Evolutionary conservation across 1,140 invertebrate species (phyloP), one percentile per base, ranked within the genome.

Genomic region (Oppia nitens): DNA sequence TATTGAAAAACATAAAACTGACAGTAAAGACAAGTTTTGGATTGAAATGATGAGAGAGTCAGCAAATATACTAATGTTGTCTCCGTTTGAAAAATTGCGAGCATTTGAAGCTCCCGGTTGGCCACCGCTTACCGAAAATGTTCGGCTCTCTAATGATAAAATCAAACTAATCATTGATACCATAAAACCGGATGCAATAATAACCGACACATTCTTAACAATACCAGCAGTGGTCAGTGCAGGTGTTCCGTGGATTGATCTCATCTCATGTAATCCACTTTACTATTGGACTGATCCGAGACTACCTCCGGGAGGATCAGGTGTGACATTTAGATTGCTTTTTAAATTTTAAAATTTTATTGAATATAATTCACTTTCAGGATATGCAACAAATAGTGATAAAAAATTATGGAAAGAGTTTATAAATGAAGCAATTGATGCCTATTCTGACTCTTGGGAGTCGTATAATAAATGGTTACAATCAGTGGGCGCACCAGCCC

Each of bases 251-350:
- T 54, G 53, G 53, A 54, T 54, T 54, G n/a, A 26, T 20, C 11
- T 21, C 6, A 21, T 54, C 4, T 21, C n/a, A 11, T 27, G 26
- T 54, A 54, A 54, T 54, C 53, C 4, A 45, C 21, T 54, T 6
- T 54, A 48, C 23, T 54, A 21, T 26, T 9, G 4, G 9, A n/a
- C 6, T 20, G 53, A 54, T 29, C 9, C 47, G 4, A 4, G 25
- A 27, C 23, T 54, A 21, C 53, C 53, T 11, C 53, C 53, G 6
- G 53, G 53, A n/a, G 53, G 53, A n/a, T 54, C 53, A 27, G 53
- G 53, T 45, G 12, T 52, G 50, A 11, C 21, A 11, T 11, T 52
- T n/a, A n/a, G n/a, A n/a, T n/a, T n/a, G n/a, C n/a, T n/a, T n/a
- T n/a, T n/a, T n/a, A n/a, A n/a, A n/a, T n/a, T n/a, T n/a, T n/a